Evolutionary conservation across 2,888 invertebrate genomes (phyloP).

Genomic region (Teinopalpus imperialis): DNA sequence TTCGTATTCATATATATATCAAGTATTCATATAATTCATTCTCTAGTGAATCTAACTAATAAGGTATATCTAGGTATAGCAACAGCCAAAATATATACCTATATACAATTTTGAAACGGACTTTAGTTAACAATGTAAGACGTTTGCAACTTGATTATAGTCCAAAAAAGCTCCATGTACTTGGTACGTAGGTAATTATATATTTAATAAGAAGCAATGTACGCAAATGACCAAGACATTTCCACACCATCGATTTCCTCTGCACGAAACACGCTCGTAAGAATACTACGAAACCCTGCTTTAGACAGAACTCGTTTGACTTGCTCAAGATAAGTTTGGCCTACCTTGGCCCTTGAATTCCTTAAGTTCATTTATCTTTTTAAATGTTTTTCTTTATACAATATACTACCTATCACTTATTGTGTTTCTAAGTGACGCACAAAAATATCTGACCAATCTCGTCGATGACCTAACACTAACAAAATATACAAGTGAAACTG

Average conservation of each 20-base stretch:
- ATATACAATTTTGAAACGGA: too few relatives aligned
- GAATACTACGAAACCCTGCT: slow-evolving; percentile 6
- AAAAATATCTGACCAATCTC: not conserved
- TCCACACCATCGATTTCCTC: slow-evolving; percentile 2
- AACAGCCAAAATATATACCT: too few relatives aligned
- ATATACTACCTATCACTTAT: not conserved
- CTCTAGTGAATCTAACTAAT: too few relatives aligned
- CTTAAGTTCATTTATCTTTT: not conserved
- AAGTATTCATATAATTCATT: too few relatives aligned
- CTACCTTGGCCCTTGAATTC: slow-evolving; percentile 7
- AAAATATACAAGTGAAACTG: not conserved
- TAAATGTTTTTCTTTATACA: not conserved
- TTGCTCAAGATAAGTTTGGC: not conserved
- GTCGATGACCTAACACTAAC: not conserved
- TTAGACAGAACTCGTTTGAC: slow-evolving; percentile 7
- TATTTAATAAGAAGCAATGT: not conserved
- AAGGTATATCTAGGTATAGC: too few relatives aligned
- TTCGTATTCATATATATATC: too few relatives aligned
- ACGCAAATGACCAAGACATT: slow-evolving; percentile 9
- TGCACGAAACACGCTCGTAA: not conserved
- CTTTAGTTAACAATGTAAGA: too few relatives aligned
- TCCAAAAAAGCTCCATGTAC: too few relatives aligned
- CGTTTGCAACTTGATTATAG: too few relatives aligned
- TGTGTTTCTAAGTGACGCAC: too few relatives aligned
- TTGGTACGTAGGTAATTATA: too few relatives aligned